These are phyloP conservation scores for Sinocyclocheilus rhinocerous DNA, from an alignment of 2,113 vertebrate genomes.

Conservation along the genomic window DNA sequence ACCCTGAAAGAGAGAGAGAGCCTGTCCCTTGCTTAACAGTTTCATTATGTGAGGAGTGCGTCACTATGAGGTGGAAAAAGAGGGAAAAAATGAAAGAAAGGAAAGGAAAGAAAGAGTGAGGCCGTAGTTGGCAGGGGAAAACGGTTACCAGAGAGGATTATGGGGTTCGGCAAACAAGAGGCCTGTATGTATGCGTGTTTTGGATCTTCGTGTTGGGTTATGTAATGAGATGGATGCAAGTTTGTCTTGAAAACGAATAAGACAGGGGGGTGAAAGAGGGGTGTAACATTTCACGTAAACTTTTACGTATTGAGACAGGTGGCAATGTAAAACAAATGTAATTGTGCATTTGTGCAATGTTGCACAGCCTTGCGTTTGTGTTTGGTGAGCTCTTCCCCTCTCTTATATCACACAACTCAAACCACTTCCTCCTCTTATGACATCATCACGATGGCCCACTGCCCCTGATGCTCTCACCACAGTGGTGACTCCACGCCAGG, in stretches of 20 bases:
- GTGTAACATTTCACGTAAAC: background rate
- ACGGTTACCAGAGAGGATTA: constrained; percentile 55
- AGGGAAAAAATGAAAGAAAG: constrained; percentile 35
- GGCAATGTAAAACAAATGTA: background rate
- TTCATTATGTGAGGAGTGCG: constrained; percentile 85
- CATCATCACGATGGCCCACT: constrained; percentile 56
- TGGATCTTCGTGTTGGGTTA: constrained; percentile 16
- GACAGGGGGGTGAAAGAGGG: no score
- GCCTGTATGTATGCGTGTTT: constrained; percentile 32
- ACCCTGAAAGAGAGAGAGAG: constrained; percentile 55
- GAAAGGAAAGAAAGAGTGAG: constrained; percentile 53
- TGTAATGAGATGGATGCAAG: constrained; percentile 32
- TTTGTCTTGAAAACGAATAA: background rate
- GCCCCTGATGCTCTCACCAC: constrained; percentile 58
- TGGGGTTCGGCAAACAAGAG: constrained; percentile 46
- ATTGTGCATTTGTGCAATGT: background rate
- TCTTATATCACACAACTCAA: constrained; percentile 19
- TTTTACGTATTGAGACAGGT: background rate
- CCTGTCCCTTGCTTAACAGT: constrained; percentile 75
- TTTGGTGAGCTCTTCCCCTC: constrained; percentile 10
- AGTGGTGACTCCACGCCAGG: constrained; percentile 44
- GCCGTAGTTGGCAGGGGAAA: constrained; percentile 61
- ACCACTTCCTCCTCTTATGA: constrained; percentile 54
- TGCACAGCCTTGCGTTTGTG: constrained; percentile 28
- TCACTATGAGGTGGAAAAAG: constrained; percentile 73